Conservation (phyloP, 2,797 vertebrate genomes). For the Emydoidea blandingii region DNA sequence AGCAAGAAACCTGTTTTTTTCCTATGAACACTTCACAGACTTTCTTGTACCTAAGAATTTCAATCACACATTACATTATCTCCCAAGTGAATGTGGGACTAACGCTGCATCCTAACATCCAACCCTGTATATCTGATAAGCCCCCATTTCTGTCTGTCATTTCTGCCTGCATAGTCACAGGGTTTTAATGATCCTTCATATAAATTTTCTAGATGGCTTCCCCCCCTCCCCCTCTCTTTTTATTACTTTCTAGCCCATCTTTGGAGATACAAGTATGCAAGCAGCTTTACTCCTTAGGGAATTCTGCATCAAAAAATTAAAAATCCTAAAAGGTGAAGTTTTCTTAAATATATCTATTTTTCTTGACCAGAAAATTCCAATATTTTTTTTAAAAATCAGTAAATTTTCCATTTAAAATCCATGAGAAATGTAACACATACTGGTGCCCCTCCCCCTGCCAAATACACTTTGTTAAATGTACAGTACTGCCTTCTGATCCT, state of each 20-base stretch:
- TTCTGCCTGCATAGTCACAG: neutral
- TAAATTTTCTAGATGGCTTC: neutral
- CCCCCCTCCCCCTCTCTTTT: neutral
- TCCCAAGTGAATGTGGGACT: neutral
- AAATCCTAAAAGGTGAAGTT: neutral
- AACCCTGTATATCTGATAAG: neutral
- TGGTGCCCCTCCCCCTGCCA: neutral
- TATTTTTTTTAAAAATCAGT: neutral
- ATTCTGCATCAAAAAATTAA: too few relatives aligned
- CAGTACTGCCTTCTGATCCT: neutral
- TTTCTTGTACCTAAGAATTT: neutral
- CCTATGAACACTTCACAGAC: neutral
- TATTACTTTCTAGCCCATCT: neutral
- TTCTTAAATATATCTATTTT: neutral
- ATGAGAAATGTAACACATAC: neutral
- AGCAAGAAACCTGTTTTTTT: neutral
- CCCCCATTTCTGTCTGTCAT: neutral
- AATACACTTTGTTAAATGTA: neutral
- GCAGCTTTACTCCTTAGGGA: too few relatives aligned
- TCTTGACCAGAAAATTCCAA: neutral
- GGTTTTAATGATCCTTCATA: neutral
- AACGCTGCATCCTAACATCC: neutral
- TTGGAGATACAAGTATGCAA: neutral
- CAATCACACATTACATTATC: neutral
- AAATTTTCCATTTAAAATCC: neutral